Base-by-base conservation (phyloP, 2,888 invertebrate genomes). In the Agrochola lychnidis region DNA sequence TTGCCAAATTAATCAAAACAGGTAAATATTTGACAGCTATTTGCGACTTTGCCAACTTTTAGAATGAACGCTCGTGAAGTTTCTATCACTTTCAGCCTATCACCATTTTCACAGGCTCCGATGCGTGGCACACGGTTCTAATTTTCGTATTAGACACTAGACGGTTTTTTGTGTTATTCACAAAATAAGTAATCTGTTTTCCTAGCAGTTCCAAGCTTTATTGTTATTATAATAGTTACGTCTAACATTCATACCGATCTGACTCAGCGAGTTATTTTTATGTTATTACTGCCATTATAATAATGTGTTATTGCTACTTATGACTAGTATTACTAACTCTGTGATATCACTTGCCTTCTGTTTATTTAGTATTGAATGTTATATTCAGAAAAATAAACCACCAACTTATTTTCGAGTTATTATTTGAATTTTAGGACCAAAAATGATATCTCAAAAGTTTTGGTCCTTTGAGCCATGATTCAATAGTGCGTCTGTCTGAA, bases 191-290 rank as follows among this genome's bases (percentile, higher is more conserved):
- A 22, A 62, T 74, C 40, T 76, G 72, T 75, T 81, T 76, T 73
- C 25, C 51, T 71, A 63, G 56, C 72, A 67, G 51, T 75, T 76
- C 45, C 42, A 59, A 30, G 16, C 62, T 71, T 79, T 81, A 83
- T 77, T 72, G 76, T 86, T 78, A 83, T 76, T 73, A 45, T 63
- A 64, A 86, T 70, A 73, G 79, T 74, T 56, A 84, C 53, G 68
- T 30, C 73, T 66, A 63, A 61, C 70, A 61, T 62, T 57, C 45
- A 68, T 78, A 76, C 59, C 59, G 78, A 57, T 78, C 61, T 75
- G 67, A 74, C 14, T 78, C 66, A 72, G 81, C 70, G 7, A 74
- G 64, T 78, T 81, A 74, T 71, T 59, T 78, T 83, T 85, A 81
- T 81, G 71, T 73, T 75, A 76, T 73, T 74, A 36, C 62, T 42